Conservation (phyloP, 2,113 vertebrate genomes). For the Colossoma macropomum region DNA sequence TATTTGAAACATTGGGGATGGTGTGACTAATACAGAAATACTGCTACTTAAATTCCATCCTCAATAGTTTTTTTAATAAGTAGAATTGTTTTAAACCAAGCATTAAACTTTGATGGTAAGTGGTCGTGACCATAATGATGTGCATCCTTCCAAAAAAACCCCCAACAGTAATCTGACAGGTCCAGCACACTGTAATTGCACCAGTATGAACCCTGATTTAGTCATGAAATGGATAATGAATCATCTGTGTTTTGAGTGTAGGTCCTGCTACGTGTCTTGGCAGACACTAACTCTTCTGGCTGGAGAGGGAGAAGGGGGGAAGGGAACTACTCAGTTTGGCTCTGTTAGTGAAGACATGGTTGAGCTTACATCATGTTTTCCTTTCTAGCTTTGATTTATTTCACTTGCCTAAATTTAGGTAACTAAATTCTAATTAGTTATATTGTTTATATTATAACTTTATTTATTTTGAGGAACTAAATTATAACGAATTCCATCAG, state of each 20-base stretch:
- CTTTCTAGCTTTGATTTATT: neutral
- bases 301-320: neutral
- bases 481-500: no score
- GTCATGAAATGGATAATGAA: constrained; percentile 36
- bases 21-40: neutral
- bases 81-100: neutral
- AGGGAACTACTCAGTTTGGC: neutral
- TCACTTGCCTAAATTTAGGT: neutral
- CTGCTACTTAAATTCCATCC: neutral
- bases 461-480: no score
- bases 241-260: constrained; percentile 36
- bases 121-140: neutral
- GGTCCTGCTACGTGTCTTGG: neutral
- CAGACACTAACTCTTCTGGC: neutral
- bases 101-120: neutral
- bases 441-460: no score
- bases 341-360: neutral
- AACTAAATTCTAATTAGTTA: neutral
- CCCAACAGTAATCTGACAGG: neutral
- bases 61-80: neutral
- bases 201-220: constrained; percentile 20
- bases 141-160: neutral
- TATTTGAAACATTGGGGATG: neutral
- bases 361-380: neutral
- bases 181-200: constrained; percentile 22